phyloP scores from a whole-genome alignment of 2,888 invertebrate genomes.

The Patella depressa region DNA sequence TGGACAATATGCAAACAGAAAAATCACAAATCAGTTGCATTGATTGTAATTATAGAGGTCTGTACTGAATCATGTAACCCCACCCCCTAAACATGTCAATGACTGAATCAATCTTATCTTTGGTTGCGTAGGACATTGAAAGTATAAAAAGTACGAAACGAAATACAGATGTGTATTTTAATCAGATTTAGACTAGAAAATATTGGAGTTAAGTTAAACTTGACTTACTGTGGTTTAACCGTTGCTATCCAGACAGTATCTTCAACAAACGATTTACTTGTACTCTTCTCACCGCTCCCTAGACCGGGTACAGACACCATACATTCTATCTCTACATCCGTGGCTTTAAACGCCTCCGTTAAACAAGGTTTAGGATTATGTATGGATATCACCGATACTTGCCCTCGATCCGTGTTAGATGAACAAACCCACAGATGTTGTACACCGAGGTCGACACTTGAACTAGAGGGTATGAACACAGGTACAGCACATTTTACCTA shows the following conservation, averaged over 20 bases:
- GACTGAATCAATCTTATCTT: too few species aligned
- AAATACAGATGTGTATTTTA: too few species aligned
- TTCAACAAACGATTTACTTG: constrained; percentile 50
- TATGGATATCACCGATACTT: constrained; percentile 80
- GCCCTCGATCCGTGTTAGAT: constrained; percentile 77
- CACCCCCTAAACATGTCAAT: too few species aligned
- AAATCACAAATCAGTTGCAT: too few species aligned
- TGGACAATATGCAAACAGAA: too few species aligned
- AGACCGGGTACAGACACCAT: constrained; percentile 63
- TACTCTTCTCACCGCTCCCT: constrained; percentile 35
- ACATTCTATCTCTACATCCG: constrained; percentile 54
- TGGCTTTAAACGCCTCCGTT: constrained; percentile 64
- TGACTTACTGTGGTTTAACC: constrained; percentile 79
- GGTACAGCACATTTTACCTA: constrained; percentile 67
- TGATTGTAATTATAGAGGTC: too few species aligned
- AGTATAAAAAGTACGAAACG: too few species aligned
- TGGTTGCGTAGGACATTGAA: too few species aligned
- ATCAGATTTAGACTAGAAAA: too few species aligned
- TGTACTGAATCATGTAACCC: too few species aligned
- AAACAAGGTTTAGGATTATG: constrained; percentile 64
- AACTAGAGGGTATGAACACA: constrained; percentile 70
- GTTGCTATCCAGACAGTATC: constrained; percentile 91
- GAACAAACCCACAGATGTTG: constrained; percentile 93
- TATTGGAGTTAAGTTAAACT: too few species aligned
- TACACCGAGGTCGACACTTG: constrained; percentile 75